Evolutionary conservation across 64 coral and sea anemone species (phyloP).

Genomic region (Dendronephthya gigantea): DNA sequence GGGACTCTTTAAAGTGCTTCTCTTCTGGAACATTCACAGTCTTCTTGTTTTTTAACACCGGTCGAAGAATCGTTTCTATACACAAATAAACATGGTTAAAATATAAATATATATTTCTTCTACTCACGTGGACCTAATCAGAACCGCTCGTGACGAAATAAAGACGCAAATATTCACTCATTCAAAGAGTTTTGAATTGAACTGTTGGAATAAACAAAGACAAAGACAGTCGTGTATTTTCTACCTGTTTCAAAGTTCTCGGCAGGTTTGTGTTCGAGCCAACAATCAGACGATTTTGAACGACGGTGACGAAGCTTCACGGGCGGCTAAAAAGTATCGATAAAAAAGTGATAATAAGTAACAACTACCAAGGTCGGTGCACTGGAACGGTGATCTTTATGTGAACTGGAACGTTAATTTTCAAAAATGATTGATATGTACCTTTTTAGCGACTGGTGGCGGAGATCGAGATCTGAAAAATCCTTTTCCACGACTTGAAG

Average conservation of each 20-base stretch:
- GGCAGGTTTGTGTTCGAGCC: constrained; percentile 85
- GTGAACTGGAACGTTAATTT: too few species aligned
- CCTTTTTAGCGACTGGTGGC: constrained; percentile 83
- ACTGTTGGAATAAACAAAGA: background rate
- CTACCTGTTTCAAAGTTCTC: constrained; percentile 69
- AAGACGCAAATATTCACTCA: too few species aligned
- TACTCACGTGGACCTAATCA: too few species aligned
- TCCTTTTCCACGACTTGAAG: constrained; percentile 41
- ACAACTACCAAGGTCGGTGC: too few species aligned
- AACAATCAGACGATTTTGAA: constrained; percentile 80
- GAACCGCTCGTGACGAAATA: too few species aligned
- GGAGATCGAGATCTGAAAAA: constrained; percentile 69
- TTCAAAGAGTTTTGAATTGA: too few species aligned
- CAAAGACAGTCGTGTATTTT: background rate
- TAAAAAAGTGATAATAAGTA: too few species aligned
- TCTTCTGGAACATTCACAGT: constrained; percentile 64
- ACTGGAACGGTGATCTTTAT: background rate
- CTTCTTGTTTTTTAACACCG: constrained; percentile 79
- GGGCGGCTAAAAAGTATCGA: constrained; percentile 45
- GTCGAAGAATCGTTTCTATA: constrained; percentile 67
- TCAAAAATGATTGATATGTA: background rate
- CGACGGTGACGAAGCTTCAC: constrained; percentile 64
- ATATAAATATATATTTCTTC: too few species aligned
- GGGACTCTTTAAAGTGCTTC: constrained; percentile 63
- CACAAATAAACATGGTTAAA: background rate